phyloP scores from a whole-genome alignment of 2,888 invertebrate genomes.

The Nomada fabriciana region DNA sequence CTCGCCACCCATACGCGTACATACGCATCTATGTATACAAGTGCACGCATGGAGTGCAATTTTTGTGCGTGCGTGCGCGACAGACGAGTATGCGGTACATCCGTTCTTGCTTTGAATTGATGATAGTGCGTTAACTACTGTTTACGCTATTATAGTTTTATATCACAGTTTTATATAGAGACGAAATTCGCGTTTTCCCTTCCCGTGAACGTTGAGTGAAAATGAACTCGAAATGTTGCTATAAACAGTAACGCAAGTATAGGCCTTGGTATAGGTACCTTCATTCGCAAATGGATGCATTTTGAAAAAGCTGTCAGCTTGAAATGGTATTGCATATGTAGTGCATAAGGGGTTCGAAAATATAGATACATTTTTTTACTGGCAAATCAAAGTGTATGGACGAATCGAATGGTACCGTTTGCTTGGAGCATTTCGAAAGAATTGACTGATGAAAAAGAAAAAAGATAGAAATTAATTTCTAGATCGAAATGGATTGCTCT shows the following conservation, averaged over 20 bases:
- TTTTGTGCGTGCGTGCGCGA: constrained; percentile 4
- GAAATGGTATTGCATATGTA: neutral
- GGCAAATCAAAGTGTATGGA: neutral
- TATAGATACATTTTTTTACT: neutral
- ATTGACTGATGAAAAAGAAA: neutral
- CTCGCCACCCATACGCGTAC: neutral
- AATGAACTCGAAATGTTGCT: neutral
- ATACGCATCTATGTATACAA: neutral
- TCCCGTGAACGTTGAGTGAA: neutral
- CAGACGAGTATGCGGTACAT: constrained; percentile 37
- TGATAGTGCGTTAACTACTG: constrained; percentile 24
- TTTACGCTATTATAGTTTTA: constrained; percentile 32
- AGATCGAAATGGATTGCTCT: neutral
- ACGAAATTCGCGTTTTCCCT: neutral
- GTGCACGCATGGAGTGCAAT: constrained; percentile 2
- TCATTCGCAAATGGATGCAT: constrained; percentile 18
- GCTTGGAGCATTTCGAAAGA: no score
- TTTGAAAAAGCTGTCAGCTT: neutral
- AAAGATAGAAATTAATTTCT: neutral
- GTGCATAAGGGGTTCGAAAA: neutral
- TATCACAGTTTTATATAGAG: constrained; percentile 1
- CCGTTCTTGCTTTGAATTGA: constrained; percentile 35
- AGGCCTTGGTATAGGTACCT: neutral
- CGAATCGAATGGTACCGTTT: neutral
- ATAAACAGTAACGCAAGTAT: neutral